Conservation (phyloP, 2,797 vertebrate species). For the Moxostoma hubbsi region DNA sequence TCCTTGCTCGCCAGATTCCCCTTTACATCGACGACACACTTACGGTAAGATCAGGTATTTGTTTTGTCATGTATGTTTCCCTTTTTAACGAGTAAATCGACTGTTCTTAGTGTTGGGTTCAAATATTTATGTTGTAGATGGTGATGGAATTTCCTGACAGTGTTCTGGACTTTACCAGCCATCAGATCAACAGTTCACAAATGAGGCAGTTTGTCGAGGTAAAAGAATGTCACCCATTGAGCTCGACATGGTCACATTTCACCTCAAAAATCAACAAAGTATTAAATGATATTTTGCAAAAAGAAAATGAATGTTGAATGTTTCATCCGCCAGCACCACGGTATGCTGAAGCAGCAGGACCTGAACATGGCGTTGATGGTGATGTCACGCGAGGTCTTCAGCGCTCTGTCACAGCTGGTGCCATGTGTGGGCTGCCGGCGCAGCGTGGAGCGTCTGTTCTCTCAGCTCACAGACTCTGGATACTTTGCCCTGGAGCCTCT, state of each 20-base stretch:
- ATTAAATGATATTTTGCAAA: too few relatives aligned
- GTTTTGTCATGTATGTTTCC: not conserved
- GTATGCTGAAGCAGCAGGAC: slow-evolving; percentile 92
- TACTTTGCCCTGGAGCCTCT: slow-evolving; percentile 94
- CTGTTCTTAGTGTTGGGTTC: too few relatives aligned
- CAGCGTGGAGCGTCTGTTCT: slow-evolving; percentile 95
- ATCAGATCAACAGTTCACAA: slow-evolving; percentile 84
- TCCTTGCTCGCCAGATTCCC: slow-evolving; percentile 91
- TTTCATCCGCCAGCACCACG: slow-evolving; percentile 80
- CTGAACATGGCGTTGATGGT: slow-evolving; percentile 92
- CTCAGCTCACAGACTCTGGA: slow-evolving; percentile 92
- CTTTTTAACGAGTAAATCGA: too few relatives aligned
- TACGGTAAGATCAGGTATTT: slow-evolving; percentile 80
- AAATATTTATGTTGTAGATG: slow-evolving; percentile 80
- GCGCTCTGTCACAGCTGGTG: slow-evolving; percentile 90
- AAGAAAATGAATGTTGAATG: not conserved
- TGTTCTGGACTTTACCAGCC: slow-evolving; percentile 85
- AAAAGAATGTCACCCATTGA: not conserved
- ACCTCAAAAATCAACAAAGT: too few relatives aligned
- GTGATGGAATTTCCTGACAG: slow-evolving; percentile 98
- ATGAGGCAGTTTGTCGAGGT: slow-evolving; percentile 95
- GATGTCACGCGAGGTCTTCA: slow-evolving; percentile 89
- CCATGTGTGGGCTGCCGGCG: slow-evolving; percentile 95
- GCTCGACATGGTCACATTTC: too few relatives aligned
- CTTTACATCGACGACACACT: slow-evolving; percentile 93